Evolutionary conservation across 1,140 invertebrate species (phyloP).

Genomic region (Diprion similis): DNA sequence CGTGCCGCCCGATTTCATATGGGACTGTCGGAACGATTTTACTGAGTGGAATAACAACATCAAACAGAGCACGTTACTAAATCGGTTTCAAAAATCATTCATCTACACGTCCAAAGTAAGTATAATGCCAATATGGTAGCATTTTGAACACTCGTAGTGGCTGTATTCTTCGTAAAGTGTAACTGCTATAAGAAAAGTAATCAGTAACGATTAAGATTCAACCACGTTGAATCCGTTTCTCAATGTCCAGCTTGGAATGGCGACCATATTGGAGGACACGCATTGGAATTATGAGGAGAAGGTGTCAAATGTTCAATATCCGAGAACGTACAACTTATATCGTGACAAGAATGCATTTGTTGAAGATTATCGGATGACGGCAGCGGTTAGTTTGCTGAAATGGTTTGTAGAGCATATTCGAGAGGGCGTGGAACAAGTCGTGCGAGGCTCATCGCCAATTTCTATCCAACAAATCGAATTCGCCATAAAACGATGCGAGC

Average conservation of each 20-base stretch:
- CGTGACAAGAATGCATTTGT: conserved; percentile 63
- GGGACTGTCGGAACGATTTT: background rate
- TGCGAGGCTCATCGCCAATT: conserved; percentile 36
- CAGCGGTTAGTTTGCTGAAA: conserved; percentile 68
- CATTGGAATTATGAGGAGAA: conserved; percentile 69
- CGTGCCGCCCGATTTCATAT: background rate
- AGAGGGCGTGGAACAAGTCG: conserved; percentile 30
- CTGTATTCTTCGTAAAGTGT: too few species aligned
- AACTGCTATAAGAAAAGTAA: too few species aligned
- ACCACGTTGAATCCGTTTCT: background rate
- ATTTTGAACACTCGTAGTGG: background rate
- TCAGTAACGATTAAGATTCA: too few species aligned
- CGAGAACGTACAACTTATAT: conserved; percentile 72
- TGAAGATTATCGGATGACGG: conserved; percentile 70
- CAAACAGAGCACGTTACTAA: background rate
- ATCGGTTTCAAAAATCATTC: background rate
- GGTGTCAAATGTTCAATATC: conserved; percentile 67
- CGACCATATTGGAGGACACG: conserved; percentile 66
- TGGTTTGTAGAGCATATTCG: conserved; percentile 57
- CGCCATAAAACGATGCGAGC: conserved; percentile 63
- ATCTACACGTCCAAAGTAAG: background rate
- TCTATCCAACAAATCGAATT: conserved; percentile 61
- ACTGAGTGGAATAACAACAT: background rate
- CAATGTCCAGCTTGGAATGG: conserved; percentile 62
- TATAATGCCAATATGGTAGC: background rate